Evolutionary conservation across 2,797 vertebrate genomes (phyloP), one percentile per base, ranked within the genome.

Genomic region (Acanthurus tractus): DNA sequence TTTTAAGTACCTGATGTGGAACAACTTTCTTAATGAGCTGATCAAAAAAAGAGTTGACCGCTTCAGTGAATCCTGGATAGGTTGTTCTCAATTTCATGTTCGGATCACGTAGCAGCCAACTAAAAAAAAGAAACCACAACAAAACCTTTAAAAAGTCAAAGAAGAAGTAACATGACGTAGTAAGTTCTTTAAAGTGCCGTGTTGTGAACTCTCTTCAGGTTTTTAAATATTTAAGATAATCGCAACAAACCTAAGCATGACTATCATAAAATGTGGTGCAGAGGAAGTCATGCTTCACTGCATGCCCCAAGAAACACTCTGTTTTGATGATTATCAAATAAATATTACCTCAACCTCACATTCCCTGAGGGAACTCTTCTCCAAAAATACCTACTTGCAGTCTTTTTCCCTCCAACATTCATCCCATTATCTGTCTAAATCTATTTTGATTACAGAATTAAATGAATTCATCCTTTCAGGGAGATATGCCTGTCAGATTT

Each of bases 41-140:
- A 75, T 98, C 93, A 57, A 98, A 99, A 79, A 96, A 99, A 0
- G 87, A 76, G 69, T 96, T 95, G 48, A 97, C 96, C 0, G 97
- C 96, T 2, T 94, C 88, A 0, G 93, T 87, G 82, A 98, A 98
- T 59, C 95, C 95, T 50, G 84, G 83, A 84, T 96, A 92, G 0
- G 96, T 97, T 2, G 97, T 98, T 68, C 97, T 96, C 82, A 98
- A 75, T 67, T 94, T 89, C 94, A 97, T 94, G 61, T 89, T 67
- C 36, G 95, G 94, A 81, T 98, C 95, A 62, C 91, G 96, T 69
- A 98, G 90, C 25, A 99, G 88, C 97, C 97, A 97, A 80, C 97
- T 99, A 69, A 53, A 77, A 68, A 4, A 68, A 66, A 64, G 0
- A 65, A 42, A 74, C 36, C 20, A 34, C 40, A 64, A 61, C 8